Conservation (phyloP, 2,797 vertebrate genomes). For the Rousettus madagascariensis region DNA sequence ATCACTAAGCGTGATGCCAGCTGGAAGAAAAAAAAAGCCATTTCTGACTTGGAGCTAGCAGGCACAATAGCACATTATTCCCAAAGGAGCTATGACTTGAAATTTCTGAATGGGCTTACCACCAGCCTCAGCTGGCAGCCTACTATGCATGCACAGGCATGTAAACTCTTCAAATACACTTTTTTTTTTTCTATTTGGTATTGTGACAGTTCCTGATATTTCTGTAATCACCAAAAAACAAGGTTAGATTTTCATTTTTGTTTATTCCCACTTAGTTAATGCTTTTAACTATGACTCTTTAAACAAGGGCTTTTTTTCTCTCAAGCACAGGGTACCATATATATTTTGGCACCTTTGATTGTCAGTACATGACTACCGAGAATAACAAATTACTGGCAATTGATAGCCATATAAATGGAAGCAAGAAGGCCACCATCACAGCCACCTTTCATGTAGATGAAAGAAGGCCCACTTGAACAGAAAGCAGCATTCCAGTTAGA, state of each 20-base stretch:
- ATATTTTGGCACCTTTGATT: neutral
- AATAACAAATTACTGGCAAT: neutral
- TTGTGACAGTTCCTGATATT: neutral
- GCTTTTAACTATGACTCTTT: neutral
- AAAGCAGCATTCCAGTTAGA: neutral
- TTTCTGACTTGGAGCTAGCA: constrained; percentile 75
- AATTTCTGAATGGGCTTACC: constrained; percentile 80
- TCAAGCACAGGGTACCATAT: neutral
- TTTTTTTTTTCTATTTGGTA: neutral
- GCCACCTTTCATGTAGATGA: neutral
- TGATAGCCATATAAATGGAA: neutral
- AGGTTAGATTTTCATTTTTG: constrained; percentile 24
- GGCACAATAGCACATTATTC: constrained; percentile 81
- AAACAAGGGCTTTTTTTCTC: neutral
- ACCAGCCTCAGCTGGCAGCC: constrained; percentile 75
- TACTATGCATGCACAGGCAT: constrained; percentile 66
- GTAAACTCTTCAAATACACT: neutral
- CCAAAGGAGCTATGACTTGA: constrained; percentile 71
- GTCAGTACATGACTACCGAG: neutral
- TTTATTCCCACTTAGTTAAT: neutral
- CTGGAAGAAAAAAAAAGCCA: constrained; percentile 72
- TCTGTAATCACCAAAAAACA: neutral
- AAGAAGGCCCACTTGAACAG: neutral
- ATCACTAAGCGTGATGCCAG: constrained; percentile 76
- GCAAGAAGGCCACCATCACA: neutral